phyloP scores from a whole-genome alignment of 2,797 vertebrate species.

The Australoheros facetus region DNA sequence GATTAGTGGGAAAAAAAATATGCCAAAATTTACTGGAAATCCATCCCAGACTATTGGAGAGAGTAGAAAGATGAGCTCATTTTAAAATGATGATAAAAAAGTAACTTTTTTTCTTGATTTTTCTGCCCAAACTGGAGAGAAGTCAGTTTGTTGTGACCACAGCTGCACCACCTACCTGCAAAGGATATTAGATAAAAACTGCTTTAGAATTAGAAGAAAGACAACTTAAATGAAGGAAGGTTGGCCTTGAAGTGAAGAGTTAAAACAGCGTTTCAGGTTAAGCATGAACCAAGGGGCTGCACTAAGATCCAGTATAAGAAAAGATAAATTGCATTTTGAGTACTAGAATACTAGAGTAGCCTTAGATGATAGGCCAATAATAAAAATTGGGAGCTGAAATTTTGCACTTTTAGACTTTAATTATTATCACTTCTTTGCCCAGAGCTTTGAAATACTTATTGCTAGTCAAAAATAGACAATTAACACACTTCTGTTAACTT shows the following conservation, averaged over 20 bases:
- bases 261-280: neutral
- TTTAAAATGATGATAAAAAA: neutral
- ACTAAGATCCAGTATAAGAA: neutral
- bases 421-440: neutral
- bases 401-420: neutral
- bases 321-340: neutral
- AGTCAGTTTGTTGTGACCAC: no score
- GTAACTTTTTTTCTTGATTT: neutral
- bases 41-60: neutral
- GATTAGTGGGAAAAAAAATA: neutral
- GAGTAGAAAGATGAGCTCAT: neutral
- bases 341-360: no score
- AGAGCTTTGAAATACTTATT: neutral
- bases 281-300: neutral
- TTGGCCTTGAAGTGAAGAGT: neutral
- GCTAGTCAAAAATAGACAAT: neutral
- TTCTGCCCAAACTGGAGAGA: neutral
- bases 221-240: neutral
- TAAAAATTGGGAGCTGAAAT: neutral
- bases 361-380: neutral
- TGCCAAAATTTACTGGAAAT: neutral
- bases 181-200: neutral
- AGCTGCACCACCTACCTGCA: neutral
- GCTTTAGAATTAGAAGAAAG: neutral
- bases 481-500: neutral